Conservation (phyloP, 2,797 vertebrate species). For the Clamator glandarius region DNA sequence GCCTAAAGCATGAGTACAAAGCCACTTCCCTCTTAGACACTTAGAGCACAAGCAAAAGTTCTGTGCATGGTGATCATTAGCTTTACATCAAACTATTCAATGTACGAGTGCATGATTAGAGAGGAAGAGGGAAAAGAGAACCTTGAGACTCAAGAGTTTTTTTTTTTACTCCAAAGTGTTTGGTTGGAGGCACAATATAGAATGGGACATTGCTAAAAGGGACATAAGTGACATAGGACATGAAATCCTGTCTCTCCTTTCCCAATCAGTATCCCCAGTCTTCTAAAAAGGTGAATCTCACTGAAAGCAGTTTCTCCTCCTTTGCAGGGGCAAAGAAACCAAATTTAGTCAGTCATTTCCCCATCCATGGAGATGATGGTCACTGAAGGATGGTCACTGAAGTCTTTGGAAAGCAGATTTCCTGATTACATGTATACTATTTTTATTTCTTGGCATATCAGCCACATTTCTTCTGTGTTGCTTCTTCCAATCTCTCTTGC, state of each 20-base stretch:
- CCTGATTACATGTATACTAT: fast-evolving
- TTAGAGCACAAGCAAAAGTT: background rate
- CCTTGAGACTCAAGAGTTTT: background rate
- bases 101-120: background rate
- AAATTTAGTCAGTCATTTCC: background rate
- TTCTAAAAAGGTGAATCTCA: background rate
- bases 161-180: background rate
- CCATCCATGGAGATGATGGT: no score
- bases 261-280: background rate
- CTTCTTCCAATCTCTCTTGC: background rate
- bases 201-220: background rate
- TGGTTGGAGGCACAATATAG: background rate
- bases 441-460: background rate
- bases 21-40: background rate
- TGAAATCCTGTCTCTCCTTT: background rate
- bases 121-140: background rate
- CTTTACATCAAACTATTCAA: background rate
- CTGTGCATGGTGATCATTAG: background rate
- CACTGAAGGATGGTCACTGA: background rate
- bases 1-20: background rate
- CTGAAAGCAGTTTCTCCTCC: fast-evolving
- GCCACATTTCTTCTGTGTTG: background rate
- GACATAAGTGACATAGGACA: background rate
- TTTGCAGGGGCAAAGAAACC: background rate
- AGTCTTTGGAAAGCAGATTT: background rate